phyloP scores from a whole-genome alignment of 2,797 vertebrate species.

The Novumbra hubbsi region DNA sequence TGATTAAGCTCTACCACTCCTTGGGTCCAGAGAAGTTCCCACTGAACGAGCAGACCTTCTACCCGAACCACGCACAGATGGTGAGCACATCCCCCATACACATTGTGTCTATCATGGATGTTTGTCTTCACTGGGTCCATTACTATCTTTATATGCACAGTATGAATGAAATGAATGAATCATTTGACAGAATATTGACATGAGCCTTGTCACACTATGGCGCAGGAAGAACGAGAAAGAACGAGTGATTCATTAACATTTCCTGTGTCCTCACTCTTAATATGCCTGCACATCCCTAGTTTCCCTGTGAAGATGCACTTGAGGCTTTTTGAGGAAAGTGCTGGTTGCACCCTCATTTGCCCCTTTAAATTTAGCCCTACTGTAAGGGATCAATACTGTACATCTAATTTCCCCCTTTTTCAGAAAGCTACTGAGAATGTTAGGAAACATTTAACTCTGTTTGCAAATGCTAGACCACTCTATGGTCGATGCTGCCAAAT shows the following conservation, averaged over 20 bases:
- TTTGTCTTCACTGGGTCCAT: background rate
- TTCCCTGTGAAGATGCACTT: no score
- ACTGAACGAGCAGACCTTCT: slow-evolving; percentile 94
- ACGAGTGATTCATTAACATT: background rate
- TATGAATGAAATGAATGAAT: background rate
- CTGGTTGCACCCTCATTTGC: no score
- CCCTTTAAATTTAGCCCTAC: no score
- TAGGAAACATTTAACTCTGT: no score
- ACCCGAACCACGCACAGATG: slow-evolving; percentile 93
- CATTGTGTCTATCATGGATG: background rate
- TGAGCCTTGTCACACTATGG: background rate
- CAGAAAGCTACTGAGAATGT: no score
- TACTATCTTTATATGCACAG: background rate
- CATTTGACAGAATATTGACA: background rate
- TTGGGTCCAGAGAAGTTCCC: slow-evolving; percentile 94
- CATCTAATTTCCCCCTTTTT: no score
- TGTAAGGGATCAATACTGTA: no score
- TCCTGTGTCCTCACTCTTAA: background rate
- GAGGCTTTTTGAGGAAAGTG: no score
- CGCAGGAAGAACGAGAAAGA: background rate
- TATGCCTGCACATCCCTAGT: background rate
- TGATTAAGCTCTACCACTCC: slow-evolving; percentile 93
- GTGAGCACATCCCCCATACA: slow-evolving; percentile 75
- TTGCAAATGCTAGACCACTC: no score
- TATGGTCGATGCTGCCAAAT: no score